These are phyloP conservation scores for Cephus runcator DNA, from an alignment of 2,888 invertebrate species.

Conservation along the genomic window DNA sequence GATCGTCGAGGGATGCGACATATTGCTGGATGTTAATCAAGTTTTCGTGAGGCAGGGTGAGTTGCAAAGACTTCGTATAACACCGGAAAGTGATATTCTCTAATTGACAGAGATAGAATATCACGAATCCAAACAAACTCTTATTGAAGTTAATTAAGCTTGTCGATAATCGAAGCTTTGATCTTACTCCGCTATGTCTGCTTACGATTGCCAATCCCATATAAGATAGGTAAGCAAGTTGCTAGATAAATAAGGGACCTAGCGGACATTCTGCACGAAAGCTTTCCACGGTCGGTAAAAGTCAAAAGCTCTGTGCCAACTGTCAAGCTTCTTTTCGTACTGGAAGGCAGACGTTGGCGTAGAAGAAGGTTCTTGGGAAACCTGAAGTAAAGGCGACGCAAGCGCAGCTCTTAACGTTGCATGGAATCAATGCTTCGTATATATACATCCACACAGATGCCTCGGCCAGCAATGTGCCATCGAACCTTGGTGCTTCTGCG, in stretches of 20 bases:
- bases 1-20: slow-evolving; percentile 95
- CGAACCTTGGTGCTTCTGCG: slow-evolving; percentile 24
- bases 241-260: neutral
- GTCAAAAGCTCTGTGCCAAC: neutral
- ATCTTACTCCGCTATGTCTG: neutral
- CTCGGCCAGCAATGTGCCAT: slow-evolving; percentile 14
- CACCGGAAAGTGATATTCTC: neutral
- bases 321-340: neutral
- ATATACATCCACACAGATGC: slow-evolving; percentile 18
- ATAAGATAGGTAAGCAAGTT: neutral
- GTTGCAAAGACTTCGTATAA: slow-evolving; percentile 19
- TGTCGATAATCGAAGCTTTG: neutral
- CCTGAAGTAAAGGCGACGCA: neutral
- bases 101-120: neutral
- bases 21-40: slow-evolving; percentile 91
- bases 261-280: neutral
- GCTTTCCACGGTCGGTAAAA: slow-evolving; percentile 29
- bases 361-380: neutral
- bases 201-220: neutral
- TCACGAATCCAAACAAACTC: neutral
- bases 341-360: neutral
- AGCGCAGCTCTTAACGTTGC: neutral
- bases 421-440: slow-evolving; percentile 27
- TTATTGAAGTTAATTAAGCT: neutral
- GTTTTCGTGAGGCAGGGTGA: slow-evolving; percentile 91